A percentile compares a stretch with the other conserved stretches of the same genome.
Evolutionary conservation across 2,113 vertebrate species (phyloP).

Genomic region (Thamnaconus septentrionalis): DNA sequence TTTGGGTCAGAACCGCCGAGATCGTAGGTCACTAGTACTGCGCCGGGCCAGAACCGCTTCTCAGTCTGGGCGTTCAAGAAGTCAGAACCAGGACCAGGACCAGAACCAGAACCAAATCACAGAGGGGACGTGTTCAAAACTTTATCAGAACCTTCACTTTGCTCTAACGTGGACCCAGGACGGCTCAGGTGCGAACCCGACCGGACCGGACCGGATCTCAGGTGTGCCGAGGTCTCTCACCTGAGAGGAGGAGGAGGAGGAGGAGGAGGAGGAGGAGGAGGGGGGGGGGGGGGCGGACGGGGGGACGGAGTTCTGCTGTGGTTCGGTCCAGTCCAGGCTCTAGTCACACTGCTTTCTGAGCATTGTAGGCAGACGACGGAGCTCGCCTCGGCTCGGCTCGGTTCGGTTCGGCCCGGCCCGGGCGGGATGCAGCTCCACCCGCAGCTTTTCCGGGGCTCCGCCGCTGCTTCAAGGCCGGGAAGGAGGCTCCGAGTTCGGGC

Average conservation of each 20-base stretch:
- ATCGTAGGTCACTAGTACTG: too few species aligned
- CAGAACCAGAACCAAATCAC: neutral
- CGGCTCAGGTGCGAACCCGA: neutral
- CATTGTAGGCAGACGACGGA: slow-evolving; percentile 16
- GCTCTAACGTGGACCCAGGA: neutral
- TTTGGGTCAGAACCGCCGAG: too few species aligned
- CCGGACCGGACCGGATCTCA: slow-evolving; percentile 4
- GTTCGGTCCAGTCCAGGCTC: slow-evolving; percentile 26
- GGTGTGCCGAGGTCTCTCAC: slow-evolving; percentile 48
- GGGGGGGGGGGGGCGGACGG: neutral
- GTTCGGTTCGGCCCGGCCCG: too few species aligned
- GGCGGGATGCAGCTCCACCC: too few species aligned
- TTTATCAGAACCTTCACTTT: too few species aligned
- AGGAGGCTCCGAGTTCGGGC: too few species aligned
- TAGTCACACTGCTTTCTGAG: slow-evolving; percentile 27
- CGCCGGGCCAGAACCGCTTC: too few species aligned
- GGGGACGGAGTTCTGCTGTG: slow-evolving; percentile 24
- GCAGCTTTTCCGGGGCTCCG: too few species aligned
- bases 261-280: neutral
- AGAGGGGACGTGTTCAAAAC: neutral
- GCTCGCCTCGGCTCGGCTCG: too few species aligned
- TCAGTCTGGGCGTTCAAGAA: too few species aligned
- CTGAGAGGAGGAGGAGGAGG: slow-evolving; percentile 23
- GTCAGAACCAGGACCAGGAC: neutral
- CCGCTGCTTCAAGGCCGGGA: too few species aligned